Percentiles rank a stretch among this genome's conserved stretches.
These are phyloP conservation scores for Tethya wilhelma DNA, from an alignment of 37 sponge, comb jelly and placozoan species.

Conservation along the genomic window DNA sequence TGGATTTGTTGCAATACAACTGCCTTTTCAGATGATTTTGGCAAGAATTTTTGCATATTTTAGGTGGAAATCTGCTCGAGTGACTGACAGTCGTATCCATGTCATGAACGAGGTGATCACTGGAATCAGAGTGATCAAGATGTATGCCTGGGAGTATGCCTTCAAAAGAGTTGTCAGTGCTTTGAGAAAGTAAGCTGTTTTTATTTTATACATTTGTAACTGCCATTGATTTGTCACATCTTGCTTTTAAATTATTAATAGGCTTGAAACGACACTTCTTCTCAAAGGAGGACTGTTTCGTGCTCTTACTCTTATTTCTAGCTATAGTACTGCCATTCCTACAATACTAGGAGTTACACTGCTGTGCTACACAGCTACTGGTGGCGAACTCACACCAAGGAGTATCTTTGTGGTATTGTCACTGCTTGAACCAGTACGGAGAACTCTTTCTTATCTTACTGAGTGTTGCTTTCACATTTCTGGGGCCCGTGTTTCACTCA, in stretches of 20 bases:
- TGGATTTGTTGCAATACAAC: conserved; percentile 37
- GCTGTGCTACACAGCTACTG: neutral
- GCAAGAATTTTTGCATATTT: conserved; percentile 40
- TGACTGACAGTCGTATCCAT: conserved; percentile 74
- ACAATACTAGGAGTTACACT: conserved; percentile 20
- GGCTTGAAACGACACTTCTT: neutral
- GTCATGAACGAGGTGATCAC: conserved; percentile 88
- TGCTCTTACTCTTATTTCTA: neutral
- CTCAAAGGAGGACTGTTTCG: conserved; percentile 2
- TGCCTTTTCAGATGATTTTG: conserved; percentile 42
- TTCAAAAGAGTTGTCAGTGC: conserved; percentile 43
- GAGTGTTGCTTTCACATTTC: conserved; percentile 1
- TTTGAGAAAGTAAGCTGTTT: conserved; percentile 81
- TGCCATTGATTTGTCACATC: neutral
- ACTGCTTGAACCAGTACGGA: conserved; percentile 26
- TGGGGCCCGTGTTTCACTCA: conserved; percentile 37
- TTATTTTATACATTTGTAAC: neutral
- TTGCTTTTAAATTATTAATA: neutral
- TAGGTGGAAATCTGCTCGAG: conserved; percentile 61
- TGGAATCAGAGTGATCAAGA: conserved; percentile 90
- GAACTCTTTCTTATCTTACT: conserved; percentile 15
- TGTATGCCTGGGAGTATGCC: conserved; percentile 93
- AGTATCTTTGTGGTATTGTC: conserved; percentile 35
- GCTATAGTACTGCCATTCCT: neutral
- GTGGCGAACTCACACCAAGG: conserved; percentile 29